A percentile compares a stretch with the other conserved stretches of the same genome.
These are phyloP conservation scores for Talpa occidentalis DNA, from an alignment of 2,113 vertebrate species.

Conservation along the genomic window DNA sequence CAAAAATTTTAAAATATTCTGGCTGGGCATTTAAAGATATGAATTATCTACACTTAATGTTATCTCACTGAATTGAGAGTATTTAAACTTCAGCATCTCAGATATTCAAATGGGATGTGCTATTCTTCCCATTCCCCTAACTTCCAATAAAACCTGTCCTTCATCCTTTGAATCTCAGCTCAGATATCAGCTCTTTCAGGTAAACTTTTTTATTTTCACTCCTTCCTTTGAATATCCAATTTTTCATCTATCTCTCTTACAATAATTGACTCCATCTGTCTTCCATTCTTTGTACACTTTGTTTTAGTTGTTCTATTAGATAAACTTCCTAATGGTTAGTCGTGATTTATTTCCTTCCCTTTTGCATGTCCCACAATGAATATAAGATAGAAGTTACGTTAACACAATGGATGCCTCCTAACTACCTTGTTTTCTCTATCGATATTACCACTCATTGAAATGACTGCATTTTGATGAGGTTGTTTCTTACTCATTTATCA, in stretches of 20 bases:
- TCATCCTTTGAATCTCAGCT: background rate
- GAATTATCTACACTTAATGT: constrained; percentile 27
- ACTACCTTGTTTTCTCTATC: background rate
- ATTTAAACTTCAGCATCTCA: constrained; percentile 16
- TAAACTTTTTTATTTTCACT: background rate
- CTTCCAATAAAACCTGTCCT: background rate
- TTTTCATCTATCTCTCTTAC: background rate
- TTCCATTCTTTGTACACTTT: background rate
- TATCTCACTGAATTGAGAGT: constrained; percentile 3
- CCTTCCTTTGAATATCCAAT: background rate
- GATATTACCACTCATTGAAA: background rate
- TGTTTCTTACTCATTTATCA: background rate
- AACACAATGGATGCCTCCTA: background rate
- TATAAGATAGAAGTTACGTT: background rate
- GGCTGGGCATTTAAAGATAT: constrained; percentile 23
- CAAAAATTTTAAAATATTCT: constrained; percentile 52
- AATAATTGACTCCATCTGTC: background rate
- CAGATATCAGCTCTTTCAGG: background rate
- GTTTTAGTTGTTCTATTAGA: background rate
- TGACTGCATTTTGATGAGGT: background rate
- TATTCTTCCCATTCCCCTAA: background rate
- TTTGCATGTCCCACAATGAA: background rate
- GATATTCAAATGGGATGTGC: background rate
- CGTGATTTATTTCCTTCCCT: background rate
- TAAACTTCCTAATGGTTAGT: background rate